phyloP scores from a whole-genome alignment of 2,888 invertebrate species.

The Melinaea menophilus region DNA sequence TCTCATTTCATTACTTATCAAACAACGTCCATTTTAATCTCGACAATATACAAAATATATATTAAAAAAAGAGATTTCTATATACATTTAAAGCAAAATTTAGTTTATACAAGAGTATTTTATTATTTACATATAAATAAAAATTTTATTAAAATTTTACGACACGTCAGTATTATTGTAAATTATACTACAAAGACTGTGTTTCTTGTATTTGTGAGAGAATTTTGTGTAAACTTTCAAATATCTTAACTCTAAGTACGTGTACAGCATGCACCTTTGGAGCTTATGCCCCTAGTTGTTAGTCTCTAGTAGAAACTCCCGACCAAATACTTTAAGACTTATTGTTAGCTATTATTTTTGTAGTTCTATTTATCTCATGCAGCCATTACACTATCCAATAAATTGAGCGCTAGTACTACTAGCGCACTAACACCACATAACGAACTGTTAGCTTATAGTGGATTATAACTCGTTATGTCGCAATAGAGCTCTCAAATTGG shows the following conservation, averaged over 20 bases:
- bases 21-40: conserved; percentile 69
- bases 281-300: conserved; percentile 74
- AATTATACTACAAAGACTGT: conserved; percentile 71
- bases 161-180: conserved; percentile 69
- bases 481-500: too few species aligned
- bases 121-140: conserved; percentile 40
- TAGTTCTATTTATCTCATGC: conserved; percentile 14
- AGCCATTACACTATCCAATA: too few species aligned
- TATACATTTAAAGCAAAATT: conserved; percentile 47
- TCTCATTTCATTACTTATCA: conserved; percentile 39
- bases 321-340: conserved; percentile 75
- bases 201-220: conserved; percentile 70
- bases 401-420: too few species aligned
- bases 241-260: conserved; percentile 53
- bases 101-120: conserved; percentile 43
- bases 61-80: conserved; percentile 46
- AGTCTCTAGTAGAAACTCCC: conserved; percentile 73
- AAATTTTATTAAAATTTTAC: conserved; percentile 46
- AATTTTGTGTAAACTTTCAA: conserved; percentile 60
- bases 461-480: too few species aligned
- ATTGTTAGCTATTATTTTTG: conserved; percentile 53
- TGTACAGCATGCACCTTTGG: conserved; percentile 69
- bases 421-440: conserved; percentile 2
- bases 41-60: conserved; percentile 63
- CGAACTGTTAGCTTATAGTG: too few species aligned